Evolutionary conservation across 2,888 invertebrate species (phyloP).

Genomic region (Eumacrocentrus americanus): DNA sequence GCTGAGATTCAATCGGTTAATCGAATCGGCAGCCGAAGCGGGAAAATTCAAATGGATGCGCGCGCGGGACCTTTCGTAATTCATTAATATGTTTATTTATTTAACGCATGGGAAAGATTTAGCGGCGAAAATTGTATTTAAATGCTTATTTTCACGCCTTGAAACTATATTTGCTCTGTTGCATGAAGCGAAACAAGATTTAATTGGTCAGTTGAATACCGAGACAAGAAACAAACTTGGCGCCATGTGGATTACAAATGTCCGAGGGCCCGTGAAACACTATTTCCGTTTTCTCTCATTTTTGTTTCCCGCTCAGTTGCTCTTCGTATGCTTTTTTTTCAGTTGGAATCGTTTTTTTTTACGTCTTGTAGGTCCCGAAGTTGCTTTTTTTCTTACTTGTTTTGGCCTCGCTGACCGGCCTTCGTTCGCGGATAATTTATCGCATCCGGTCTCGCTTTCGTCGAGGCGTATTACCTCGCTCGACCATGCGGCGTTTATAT

Average conservation of each 20-base stretch:
- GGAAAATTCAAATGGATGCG: too few relatives aligned
- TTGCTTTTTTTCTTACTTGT: slow-evolving; percentile 7
- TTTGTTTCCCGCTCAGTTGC: neutral
- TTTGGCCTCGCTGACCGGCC: slow-evolving; percentile 16
- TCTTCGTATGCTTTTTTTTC: neutral
- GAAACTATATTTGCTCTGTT: neutral
- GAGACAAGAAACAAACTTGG: slow-evolving; percentile 5
- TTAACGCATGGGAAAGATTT: too few relatives aligned
- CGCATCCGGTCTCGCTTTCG: slow-evolving; percentile 16
- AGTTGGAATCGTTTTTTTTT: slow-evolving; percentile 9
- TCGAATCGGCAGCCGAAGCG: too few relatives aligned
- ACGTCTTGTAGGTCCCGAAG: neutral
- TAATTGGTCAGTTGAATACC: neutral
- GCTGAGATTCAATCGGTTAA: too few relatives aligned
- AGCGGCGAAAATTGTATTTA: too few relatives aligned
- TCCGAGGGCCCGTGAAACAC: slow-evolving; percentile 12
- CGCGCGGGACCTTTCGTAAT: too few relatives aligned
- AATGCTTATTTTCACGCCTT: too few relatives aligned
- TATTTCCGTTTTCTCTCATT: slow-evolving; percentile 22
- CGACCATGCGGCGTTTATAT: slow-evolving; percentile 9
- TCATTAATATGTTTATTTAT: too few relatives aligned
- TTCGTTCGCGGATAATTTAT: slow-evolving; percentile 26
- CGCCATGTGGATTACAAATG: slow-evolving; percentile 17
- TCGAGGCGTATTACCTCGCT: slow-evolving; percentile 7
- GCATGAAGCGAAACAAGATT: neutral